Base-by-base conservation (phyloP, 1,140 invertebrate species). In the Sitophilus oryzae region DNA sequence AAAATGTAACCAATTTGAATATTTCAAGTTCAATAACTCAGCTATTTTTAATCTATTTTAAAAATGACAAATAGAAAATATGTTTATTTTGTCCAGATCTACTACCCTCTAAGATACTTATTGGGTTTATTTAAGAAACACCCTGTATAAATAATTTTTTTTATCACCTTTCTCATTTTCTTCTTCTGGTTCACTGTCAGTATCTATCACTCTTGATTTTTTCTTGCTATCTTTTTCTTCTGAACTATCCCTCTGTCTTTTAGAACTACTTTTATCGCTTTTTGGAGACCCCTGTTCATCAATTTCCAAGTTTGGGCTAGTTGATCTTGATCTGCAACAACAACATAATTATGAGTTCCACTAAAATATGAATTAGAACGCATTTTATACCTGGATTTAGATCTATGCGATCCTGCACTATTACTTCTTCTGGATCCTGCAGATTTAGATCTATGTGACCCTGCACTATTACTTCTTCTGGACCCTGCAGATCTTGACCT, bases 221-320 rank as follows among this genome's bases (percentile, higher is more conserved):
- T 76, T 76, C 44, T 69, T 70, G 36, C 61, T 71, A 42, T 70
- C 66, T 18, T 66, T 68, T 46, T 73, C 74, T 45, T 48, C 53
- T 11, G 52, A 56, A 40, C 52, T 54, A 19, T 61, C 67, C 41
- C 74, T 70, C 58, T 72, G 73, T 30, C 68, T 68, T 40, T 71
- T 67, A 11, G 25, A 30, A 45, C 63, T 36, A 6, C 56, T 60
- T 36, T 61, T 59, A 6, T 65, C 55, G 42, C 56, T 42, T 52
- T 54, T 41, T 11, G 62, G 61, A 20, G 61, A 52, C 34, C 50
- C 58, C 45, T 60, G 57, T 56, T 62, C 76, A 70, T 78, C 77
- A 56, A 78, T 78, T 72, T 78, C 73, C n/a, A 77, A 74, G 61
- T 77, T 77, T 15, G 76, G 77, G 23, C 78, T 65, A 49, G 78